Percentiles rank a stretch among this genome's conserved stretches.
phyloP scores from a whole-genome alignment of 2,888 invertebrate species.

The Villa cingulata region DNA sequence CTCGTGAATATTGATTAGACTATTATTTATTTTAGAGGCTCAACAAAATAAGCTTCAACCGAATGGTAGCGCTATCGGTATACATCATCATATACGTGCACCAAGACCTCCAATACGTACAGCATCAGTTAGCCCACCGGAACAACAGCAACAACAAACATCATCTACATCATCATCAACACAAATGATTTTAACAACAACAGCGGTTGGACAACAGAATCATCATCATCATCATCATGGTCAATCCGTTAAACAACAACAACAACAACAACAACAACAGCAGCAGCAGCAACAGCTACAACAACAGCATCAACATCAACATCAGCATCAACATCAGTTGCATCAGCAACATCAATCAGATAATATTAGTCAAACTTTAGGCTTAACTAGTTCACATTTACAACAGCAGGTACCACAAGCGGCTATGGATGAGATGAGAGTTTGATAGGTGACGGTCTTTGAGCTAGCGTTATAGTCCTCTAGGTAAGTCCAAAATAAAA shows the following conservation, averaged over 20 bases:
- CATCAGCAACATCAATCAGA: slow-evolving; percentile 37
- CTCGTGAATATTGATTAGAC: slow-evolving; percentile 12
- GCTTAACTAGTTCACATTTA: slow-evolving; percentile 32
- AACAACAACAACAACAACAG: slow-evolving; percentile 25
- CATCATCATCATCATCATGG: slow-evolving; percentile 8
- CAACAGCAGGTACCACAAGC: slow-evolving; percentile 58
- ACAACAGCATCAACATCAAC: slow-evolving; percentile 15
- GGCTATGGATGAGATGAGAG: slow-evolving; percentile 80
- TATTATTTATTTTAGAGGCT: slow-evolving; percentile 14
- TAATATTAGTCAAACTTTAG: slow-evolving; percentile 36
- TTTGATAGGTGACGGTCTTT: slow-evolving; percentile 52
- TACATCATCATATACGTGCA: slow-evolving; percentile 32
- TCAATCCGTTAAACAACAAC: slow-evolving; percentile 35
- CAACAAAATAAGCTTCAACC: slow-evolving; percentile 30
- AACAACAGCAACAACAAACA: slow-evolving; percentile 6
- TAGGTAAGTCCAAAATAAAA: slow-evolving; percentile 24
- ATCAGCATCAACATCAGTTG: slow-evolving; percentile 34
- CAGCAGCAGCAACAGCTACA: slow-evolving; percentile 27
- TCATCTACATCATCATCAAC: slow-evolving; percentile 3
- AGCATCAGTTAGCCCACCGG: slow-evolving; percentile 21
- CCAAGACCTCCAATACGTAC: slow-evolving; percentile 35
- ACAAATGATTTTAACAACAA: slow-evolving; percentile 13
- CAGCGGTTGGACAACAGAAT: slow-evolving; percentile 7
- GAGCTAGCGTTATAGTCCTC: slow-evolving; percentile 36
- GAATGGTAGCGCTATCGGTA: slow-evolving; percentile 29